Evolutionary conservation across 2,888 invertebrate species (phyloP).

Genomic region (Drosophila nr. fundita): DNA sequence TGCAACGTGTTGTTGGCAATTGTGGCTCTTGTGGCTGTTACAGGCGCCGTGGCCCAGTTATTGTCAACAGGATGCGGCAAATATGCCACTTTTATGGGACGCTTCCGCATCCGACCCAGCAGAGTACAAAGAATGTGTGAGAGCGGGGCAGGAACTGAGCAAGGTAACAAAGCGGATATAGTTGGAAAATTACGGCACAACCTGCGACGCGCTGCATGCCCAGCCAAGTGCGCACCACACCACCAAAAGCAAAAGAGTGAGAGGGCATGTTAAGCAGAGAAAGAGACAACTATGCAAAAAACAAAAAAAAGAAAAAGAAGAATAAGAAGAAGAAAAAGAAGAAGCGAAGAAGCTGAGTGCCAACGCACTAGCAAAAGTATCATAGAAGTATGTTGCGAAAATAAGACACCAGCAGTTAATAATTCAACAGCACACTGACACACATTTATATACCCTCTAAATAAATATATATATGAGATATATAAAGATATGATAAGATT

Average conservation of each 20-base stretch:
- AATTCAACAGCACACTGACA: not conserved
- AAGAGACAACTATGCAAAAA: constrained; percentile 31
- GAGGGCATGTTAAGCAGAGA: not conserved
- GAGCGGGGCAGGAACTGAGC: constrained; percentile 23
- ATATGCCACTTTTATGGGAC: constrained; percentile 78
- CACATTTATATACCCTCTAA: constrained; percentile 7
- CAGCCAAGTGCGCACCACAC: constrained; percentile 16
- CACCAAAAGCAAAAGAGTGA: not conserved
- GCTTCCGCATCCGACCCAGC: constrained; percentile 67
- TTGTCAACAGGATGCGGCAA: constrained; percentile 81
- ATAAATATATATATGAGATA: too few species aligned
- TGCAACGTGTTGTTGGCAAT: constrained; percentile 15
- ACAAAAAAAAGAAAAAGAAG: not conserved
- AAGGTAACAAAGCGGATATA: constrained; percentile 76
- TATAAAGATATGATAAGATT: too few species aligned
- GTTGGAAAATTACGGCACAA: constrained; percentile 77
- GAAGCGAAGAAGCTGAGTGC: constrained; percentile 53
- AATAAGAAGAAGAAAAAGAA: not conserved
- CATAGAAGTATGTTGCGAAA: constrained; percentile 50
- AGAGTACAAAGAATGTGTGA: constrained; percentile 1
- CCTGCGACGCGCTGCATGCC: constrained; percentile 62
- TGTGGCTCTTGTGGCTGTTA: constrained; percentile 11
- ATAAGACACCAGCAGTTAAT: constrained; percentile 41
- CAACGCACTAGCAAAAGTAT: constrained; percentile 62
- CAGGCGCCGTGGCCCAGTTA: constrained; percentile 62